A percentile compares a stretch with the other conserved stretches of the same genome.
phyloP scores from a whole-genome alignment of 37 sponge, comb jelly and placozoan genomes.

The Oscarella lobularis region DNA sequence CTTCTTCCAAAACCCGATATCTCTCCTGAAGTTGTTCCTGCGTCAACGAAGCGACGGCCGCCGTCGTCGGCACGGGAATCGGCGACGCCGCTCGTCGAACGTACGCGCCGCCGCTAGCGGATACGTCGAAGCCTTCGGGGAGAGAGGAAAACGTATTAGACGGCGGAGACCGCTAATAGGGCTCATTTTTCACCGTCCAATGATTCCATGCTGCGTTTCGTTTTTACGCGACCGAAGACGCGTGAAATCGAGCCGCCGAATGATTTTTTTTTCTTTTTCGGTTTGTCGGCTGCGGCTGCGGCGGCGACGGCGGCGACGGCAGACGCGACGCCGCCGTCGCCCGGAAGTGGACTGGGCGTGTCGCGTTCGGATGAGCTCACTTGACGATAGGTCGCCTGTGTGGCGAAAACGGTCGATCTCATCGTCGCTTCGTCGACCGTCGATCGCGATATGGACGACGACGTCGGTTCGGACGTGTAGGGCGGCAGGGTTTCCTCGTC shows the following conservation, averaged over 20 bases:
- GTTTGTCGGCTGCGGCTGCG: not conserved
- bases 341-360: not conserved
- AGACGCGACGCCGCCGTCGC: too few species aligned
- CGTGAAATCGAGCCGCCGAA: not conserved
- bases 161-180: too few species aligned
- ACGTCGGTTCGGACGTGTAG: not conserved
- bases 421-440: not conserved
- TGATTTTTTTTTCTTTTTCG: not conserved
- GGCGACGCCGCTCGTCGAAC: too few species aligned
- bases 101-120: too few species aligned
- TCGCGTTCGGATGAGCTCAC: not conserved
- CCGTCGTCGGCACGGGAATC: not conserved
- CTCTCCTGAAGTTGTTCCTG: conserved; percentile 6
- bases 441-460: not conserved
- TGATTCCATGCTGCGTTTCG: not conserved
- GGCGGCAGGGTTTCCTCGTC: not conserved
- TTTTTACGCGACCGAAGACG: not conserved
- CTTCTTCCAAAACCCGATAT: not conserved
- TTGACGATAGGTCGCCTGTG: not conserved
- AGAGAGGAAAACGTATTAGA: too few species aligned
- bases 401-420: conserved; percentile 4
- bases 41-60: not conserved
- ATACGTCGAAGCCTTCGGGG: too few species aligned
- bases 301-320: too few species aligned
- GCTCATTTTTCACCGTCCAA: not conserved